Percentiles rank a stretch among this genome's conserved stretches.
These are phyloP conservation scores for Astur gentilis DNA, from an alignment of 2,113 vertebrate species.

Conservation along the genomic window DNA sequence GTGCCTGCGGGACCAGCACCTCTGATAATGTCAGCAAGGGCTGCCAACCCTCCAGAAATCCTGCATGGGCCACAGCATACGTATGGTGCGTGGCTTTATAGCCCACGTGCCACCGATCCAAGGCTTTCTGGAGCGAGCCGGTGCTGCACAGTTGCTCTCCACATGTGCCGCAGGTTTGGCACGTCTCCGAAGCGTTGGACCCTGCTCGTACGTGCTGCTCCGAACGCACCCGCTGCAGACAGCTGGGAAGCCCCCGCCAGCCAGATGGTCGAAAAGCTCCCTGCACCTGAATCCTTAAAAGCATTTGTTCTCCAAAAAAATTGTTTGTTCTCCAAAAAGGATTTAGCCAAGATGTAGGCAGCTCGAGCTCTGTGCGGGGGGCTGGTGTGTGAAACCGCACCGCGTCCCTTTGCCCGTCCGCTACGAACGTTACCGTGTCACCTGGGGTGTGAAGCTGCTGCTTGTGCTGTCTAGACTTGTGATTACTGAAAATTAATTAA, in stretches of 20 bases:
- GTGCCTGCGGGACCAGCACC: accelerated
- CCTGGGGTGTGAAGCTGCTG: constrained; percentile 62
- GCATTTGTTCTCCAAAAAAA: constrained; percentile 45
- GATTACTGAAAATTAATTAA: constrained; percentile 71
- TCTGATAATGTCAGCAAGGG: neutral
- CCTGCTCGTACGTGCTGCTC: constrained; percentile 35
- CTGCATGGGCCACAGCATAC: neutral
- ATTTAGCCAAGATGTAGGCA: neutral
- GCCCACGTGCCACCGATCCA: neutral
- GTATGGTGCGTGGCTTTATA: neutral
- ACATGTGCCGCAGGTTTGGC: constrained; percentile 44
- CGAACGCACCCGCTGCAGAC: constrained; percentile 44
- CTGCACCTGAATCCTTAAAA: constrained; percentile 65
- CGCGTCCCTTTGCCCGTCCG: neutral
- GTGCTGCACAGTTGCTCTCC: constrained; percentile 33
- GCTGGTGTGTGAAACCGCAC: neutral
- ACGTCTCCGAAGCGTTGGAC: neutral
- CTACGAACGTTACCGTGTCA: neutral
- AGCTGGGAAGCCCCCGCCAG: constrained; percentile 59
- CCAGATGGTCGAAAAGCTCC: constrained; percentile 56
- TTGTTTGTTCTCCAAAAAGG: constrained; percentile 30
- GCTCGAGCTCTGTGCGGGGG: neutral
- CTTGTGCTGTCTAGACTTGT: constrained; percentile 64
- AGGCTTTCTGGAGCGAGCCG: neutral
- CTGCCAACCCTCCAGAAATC: neutral